These are phyloP conservation scores for Drosophila virilis DNA, from an alignment of 1,140 invertebrate species.

Conservation along the genomic window DNA sequence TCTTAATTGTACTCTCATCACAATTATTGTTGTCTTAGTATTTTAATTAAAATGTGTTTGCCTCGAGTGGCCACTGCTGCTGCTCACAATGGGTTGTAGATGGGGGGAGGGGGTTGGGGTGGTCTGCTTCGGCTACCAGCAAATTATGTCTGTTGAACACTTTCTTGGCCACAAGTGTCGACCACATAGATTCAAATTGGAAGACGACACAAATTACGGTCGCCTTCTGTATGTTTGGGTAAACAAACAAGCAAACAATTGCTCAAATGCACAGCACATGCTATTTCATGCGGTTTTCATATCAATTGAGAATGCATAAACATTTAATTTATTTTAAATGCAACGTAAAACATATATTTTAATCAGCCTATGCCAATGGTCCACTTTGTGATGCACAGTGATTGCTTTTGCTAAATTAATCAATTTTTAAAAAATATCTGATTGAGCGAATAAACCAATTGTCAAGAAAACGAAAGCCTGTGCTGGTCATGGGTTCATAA, in stretches of 20 bases:
- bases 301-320: conserved; percentile 8
- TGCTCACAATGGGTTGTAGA: too few species aligned
- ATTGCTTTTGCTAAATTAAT: not conserved
- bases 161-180: conserved; percentile 34
- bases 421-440: not conserved
- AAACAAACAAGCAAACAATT: conserved; percentile 32
- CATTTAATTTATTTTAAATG: conserved; percentile 17
- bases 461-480: not conserved
- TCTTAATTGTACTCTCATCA: conserved; percentile 4
- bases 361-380: not conserved
- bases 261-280: conserved; percentile 3
- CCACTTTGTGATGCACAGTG: not conserved
- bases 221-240: conserved; percentile 29
- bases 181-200: conserved; percentile 35
- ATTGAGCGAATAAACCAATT: not conserved
- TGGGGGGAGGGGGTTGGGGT: not conserved
- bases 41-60: conserved; percentile 82
- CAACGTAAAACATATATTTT: not conserved
- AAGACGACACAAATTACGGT: conserved; percentile 41
- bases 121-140: conserved; percentile 4
- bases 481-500: too few species aligned
- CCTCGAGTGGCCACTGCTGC: not conserved
- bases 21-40: conserved; percentile 79
- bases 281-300: conserved; percentile 18
- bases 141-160: conserved; percentile 50